These are phyloP conservation scores for Lepeophtheirus salmonis DNA, from an alignment of 1,140 invertebrate genomes.

Conservation along the genomic window DNA sequence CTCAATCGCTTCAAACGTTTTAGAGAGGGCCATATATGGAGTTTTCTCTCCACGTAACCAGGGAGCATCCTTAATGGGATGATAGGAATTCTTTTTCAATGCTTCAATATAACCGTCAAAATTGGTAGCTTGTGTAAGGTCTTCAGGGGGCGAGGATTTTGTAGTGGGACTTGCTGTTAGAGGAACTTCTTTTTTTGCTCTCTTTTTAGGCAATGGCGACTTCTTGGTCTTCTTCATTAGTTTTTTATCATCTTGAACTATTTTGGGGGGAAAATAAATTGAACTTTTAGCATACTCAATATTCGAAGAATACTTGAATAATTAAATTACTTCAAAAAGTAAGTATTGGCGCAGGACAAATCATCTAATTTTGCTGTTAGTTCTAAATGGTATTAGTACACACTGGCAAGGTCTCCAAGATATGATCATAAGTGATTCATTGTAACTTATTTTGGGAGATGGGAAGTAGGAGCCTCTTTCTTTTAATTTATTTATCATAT, in stretches of 20 bases:
- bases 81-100: constrained; percentile 44
- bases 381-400: too few relatives aligned
- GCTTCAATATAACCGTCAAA: constrained; percentile 47
- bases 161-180: not conserved
- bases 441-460: too few relatives aligned
- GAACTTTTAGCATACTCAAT: not conserved
- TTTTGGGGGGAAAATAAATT: not conserved
- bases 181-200: not conserved
- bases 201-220: not conserved
- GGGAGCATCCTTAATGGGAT: constrained; percentile 72
- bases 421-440: too few relatives aligned
- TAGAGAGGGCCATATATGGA: constrained; percentile 76
- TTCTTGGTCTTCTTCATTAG: not conserved
- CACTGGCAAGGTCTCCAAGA: too few relatives aligned
- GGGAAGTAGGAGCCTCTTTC: too few relatives aligned
- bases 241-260: too few relatives aligned
- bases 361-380: too few relatives aligned
- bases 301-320: not conserved
- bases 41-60: constrained; percentile 61
- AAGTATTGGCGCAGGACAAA: too few relatives aligned
- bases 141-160: constrained; percentile 16
- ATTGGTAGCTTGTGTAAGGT: constrained; percentile 4
- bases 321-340: too few relatives aligned
- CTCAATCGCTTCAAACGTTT: constrained; percentile 80
- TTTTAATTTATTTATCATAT: too few relatives aligned